Base-by-base conservation (phyloP, 1,140 invertebrate genomes). In the Mycetomoellerius zeteki region DNA sequence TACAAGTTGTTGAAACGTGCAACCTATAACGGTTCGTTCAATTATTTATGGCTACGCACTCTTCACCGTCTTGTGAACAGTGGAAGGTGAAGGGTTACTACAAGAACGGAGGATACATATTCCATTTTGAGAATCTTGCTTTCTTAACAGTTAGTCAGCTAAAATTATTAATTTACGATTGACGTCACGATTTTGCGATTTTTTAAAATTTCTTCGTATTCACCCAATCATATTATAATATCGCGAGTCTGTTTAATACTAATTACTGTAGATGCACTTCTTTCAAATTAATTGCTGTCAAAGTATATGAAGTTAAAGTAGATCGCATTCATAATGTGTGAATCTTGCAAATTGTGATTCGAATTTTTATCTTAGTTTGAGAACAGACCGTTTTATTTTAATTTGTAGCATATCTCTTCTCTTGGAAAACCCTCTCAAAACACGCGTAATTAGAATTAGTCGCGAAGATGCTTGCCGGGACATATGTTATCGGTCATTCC, bases 31-130 rank as follows among this genome's bases (percentile, higher is more conserved):
- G 92, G 90, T 89, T 93, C 93, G 93, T 94, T 93, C 91, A 91
- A 92, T 94, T 94, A 94, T 94, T 94, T 94, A 94, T 93, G 93
- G 92, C 90, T 89, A 86, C 85, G 91, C 88, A 90, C 90, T 93
- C 89, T 89, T 93, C 87, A 87, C 88, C 87, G 73, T 87, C 71
- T 56, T 14, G 47, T 14, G 67, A 69, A 58, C 37, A 60, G 27
- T 19, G 56, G 54, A 56, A 52, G 84, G 52, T 56, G 72, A 65
- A 89, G 89, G 88, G 69, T 62, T 84, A 75, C 2, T 27, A 14
- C 37, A 72, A 30, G 58, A 64, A 58, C 24, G 19, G 30, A 16
- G 14, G 62, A 64, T 21, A 30, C 54, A 47, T 52, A 19, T 19
- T 43, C 10, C 78, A 82, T 82, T 72, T 72, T 54, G 54, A 73